Evolutionary conservation across 2,888 invertebrate species (phyloP).

Genomic region (Phaonia tiefii): DNA sequence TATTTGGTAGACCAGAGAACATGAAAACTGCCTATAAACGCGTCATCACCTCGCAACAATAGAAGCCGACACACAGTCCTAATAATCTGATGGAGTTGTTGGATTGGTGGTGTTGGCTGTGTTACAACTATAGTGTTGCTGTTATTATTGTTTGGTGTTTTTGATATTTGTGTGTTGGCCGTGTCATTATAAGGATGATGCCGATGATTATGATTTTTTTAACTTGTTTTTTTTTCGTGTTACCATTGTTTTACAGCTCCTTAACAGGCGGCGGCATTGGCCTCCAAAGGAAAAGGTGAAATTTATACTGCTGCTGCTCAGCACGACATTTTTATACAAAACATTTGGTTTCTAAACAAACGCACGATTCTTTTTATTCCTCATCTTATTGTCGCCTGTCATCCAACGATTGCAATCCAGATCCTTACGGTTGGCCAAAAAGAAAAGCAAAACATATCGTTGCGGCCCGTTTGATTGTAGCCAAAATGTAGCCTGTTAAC

Average conservation of each 20-base stretch:
- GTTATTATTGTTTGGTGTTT: conserved; percentile 27
- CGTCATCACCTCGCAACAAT: conserved; percentile 45
- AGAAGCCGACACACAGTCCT: background rate
- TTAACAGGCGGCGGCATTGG: conserved; percentile 25
- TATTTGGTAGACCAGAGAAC: conserved; percentile 30
- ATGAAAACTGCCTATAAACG: conserved; percentile 48
- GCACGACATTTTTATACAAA: conserved; percentile 61
- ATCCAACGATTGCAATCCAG: conserved; percentile 29
- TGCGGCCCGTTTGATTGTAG: conserved; percentile 39
- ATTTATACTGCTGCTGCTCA: conserved; percentile 56
- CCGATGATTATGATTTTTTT: conserved; percentile 35
- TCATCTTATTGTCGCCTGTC: conserved; percentile 57
- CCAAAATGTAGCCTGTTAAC: conserved; percentile 27
- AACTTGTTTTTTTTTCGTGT: conserved; percentile 52
- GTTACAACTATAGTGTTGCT: conserved; percentile 10
- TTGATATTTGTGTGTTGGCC: conserved; percentile 34
- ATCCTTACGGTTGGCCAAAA: conserved; percentile 2
- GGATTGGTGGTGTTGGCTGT: conserved; percentile 12
- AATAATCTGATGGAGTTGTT: background rate
- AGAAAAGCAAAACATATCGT: conserved; percentile 41
- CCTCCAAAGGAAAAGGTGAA: conserved; percentile 57
- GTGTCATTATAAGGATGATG: conserved; percentile 61
- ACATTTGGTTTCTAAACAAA: conserved; percentile 51
- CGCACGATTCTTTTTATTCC: conserved; percentile 24
- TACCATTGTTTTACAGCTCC: conserved; percentile 39